These are phyloP conservation scores for Dorcus parallelipipedus DNA, from an alignment of 2,888 invertebrate species.

Conservation along the genomic window DNA sequence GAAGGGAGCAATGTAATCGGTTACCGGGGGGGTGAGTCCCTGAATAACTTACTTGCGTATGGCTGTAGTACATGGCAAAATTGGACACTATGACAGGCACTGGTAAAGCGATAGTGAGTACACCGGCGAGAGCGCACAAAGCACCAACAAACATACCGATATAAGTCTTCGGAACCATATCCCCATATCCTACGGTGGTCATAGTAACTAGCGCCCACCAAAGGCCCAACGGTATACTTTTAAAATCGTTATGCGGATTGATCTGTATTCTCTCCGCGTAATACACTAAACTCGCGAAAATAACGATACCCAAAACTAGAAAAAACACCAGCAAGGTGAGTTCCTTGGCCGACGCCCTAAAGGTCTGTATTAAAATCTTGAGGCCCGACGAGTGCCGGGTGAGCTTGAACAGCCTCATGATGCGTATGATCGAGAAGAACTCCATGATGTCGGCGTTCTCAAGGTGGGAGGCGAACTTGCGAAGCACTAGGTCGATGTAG, in stretches of 20 bases:
- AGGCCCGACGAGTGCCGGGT: constrained; percentile 96
- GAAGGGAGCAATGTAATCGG: constrained; percentile 20
- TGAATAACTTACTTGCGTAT: constrained; percentile 59
- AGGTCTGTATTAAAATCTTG: constrained; percentile 97
- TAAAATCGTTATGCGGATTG: constrained; percentile 95
- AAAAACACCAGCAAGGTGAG: constrained; percentile 95
- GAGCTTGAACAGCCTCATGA: constrained; percentile 95
- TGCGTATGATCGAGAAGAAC: constrained; percentile 96
- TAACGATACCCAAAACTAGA: constrained; percentile 94
- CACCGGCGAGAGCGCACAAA: constrained; percentile 96
- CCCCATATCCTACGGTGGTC: constrained; percentile 98
- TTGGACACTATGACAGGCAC: constrained; percentile 99
- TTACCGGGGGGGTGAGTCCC: too few species aligned
- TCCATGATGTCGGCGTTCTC: constrained; percentile 95
- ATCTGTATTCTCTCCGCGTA: constrained; percentile 92
- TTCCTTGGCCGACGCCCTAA: constrained; percentile 96
- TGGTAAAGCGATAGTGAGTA: constrained; percentile 96
- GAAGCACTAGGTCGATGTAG: constrained; percentile 90
- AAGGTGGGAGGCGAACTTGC: constrained; percentile 85
- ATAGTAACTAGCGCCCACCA: constrained; percentile 99
- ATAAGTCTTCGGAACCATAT: constrained; percentile 98
- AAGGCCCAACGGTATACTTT: constrained; percentile 93
- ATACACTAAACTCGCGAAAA: constrained; percentile 97
- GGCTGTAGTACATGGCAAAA: constrained; percentile 95
- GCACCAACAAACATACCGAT: constrained; percentile 99